Conservation (phyloP, 2,113 vertebrate species). For the Halichoeres trimaculatus region DNA sequence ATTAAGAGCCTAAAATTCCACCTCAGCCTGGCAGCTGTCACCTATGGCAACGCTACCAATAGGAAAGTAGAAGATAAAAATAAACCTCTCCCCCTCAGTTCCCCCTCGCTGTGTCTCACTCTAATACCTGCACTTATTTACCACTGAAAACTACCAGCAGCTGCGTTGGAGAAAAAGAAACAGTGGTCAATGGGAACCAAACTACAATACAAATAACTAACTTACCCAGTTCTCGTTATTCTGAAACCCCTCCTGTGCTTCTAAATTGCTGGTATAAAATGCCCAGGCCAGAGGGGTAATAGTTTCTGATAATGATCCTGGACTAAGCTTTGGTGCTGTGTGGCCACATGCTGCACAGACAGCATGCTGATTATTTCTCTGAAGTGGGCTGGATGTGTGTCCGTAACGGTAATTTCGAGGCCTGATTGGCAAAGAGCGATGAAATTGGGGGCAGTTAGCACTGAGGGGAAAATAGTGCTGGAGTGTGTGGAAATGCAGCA, state of each 20-base stretch:
- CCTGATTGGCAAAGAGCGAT: slow-evolving; percentile 73
- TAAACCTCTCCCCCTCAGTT: not conserved
- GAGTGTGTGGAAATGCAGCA: slow-evolving; percentile 69
- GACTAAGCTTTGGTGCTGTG: slow-evolving; percentile 66
- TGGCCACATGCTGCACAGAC: slow-evolving; percentile 63
- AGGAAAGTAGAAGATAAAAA: slow-evolving; percentile 40
- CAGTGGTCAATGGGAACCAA: slow-evolving; percentile 22
- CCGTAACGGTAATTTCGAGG: slow-evolving; percentile 71
- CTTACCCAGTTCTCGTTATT: slow-evolving; percentile 15
- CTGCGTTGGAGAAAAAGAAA: slow-evolving; percentile 26
- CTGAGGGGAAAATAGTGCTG: slow-evolving; percentile 61
- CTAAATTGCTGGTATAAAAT: slow-evolving; percentile 64
- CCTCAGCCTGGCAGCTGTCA: slow-evolving; percentile 44
- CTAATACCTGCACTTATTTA: not conserved
- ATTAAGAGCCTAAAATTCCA: slow-evolving; percentile 30
- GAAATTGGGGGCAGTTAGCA: slow-evolving; percentile 76
- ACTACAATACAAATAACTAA: slow-evolving; percentile 33
- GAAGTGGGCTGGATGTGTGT: slow-evolving; percentile 70
- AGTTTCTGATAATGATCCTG: slow-evolving; percentile 76
- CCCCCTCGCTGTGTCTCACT: not conserved
- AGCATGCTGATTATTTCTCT: slow-evolving; percentile 75
- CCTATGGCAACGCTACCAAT: slow-evolving; percentile 25
- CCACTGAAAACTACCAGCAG: slow-evolving; percentile 12
- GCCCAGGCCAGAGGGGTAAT: slow-evolving; percentile 67
- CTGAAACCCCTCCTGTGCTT: slow-evolving; percentile 25